Conservation (phyloP, 2,888 invertebrate genomes). For the Agapostemon virescens region DNA sequence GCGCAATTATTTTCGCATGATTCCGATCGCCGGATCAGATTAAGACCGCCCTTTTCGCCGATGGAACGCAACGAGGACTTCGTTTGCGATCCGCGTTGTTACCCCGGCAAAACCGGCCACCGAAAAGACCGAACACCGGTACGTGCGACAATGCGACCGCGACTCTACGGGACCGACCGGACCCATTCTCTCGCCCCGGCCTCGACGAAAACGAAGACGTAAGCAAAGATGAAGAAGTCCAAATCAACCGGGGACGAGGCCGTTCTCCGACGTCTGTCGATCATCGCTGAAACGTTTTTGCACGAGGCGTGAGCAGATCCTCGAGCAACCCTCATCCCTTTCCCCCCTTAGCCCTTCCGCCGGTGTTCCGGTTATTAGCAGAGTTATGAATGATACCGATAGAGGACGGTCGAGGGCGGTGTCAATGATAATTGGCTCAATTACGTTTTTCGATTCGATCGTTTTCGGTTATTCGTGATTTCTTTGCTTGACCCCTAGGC, state of each 20-base stretch:
- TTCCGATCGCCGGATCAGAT: slow-evolving; percentile 69
- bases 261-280: slow-evolving; percentile 48
- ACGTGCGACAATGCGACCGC: slow-evolving; percentile 64
- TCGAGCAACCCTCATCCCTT: background rate
- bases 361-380: slow-evolving; percentile 52
- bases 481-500: too few relatives aligned
- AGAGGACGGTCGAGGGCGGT: background rate
- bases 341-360: background rate
- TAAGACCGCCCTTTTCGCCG: slow-evolving; percentile 62
- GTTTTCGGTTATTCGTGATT: background rate
- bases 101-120: slow-evolving; percentile 64
- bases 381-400: slow-evolving; percentile 46
- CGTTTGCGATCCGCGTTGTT: slow-evolving; percentile 52
- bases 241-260: background rate
- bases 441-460: slow-evolving; percentile 23
- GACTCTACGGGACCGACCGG: slow-evolving; percentile 32
- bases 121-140: slow-evolving; percentile 33
- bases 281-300: slow-evolving; percentile 44
- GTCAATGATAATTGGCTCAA: slow-evolving; percentile 31
- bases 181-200: background rate
- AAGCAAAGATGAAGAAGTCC: slow-evolving; percentile 52
- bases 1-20: slow-evolving; percentile 73
- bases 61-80: slow-evolving; percentile 52
- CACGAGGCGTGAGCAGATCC: slow-evolving; percentile 14
- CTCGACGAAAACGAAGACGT: slow-evolving; percentile 44